Conservation (phyloP, 2,888 invertebrate genomes). For the Phlogophora meticulosa region DNA sequence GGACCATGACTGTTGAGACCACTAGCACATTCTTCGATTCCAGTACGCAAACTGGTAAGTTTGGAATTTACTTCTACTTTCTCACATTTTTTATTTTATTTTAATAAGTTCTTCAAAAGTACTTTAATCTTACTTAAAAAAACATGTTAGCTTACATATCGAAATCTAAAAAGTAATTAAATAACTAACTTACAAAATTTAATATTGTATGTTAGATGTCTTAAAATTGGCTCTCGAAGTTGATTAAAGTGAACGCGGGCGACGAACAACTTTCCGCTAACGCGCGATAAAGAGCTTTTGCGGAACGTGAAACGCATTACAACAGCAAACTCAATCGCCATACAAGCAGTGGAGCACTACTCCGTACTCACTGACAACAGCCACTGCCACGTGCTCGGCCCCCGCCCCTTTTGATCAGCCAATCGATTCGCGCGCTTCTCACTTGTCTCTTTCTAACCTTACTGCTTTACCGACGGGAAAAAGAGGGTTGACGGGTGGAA, state of each 20-base stretch:
- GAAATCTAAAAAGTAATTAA: neutral
- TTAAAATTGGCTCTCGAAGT: slow-evolving; percentile 48
- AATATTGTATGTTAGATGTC: neutral
- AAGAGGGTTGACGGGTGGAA: slow-evolving; percentile 73
- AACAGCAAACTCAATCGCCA: slow-evolving; percentile 77
- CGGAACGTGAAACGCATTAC: slow-evolving; percentile 75
- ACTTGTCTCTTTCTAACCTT: slow-evolving; percentile 79
- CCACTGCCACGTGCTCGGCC: slow-evolving; percentile 85
- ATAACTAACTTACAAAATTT: neutral
- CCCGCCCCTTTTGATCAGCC: slow-evolving; percentile 87
- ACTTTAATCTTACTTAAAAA: no score
- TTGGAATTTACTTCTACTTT: neutral
- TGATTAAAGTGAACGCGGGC: slow-evolving; percentile 54
- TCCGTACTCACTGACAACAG: slow-evolving; percentile 79
- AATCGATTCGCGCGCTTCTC: slow-evolving; percentile 85
- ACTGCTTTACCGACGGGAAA: slow-evolving; percentile 85
- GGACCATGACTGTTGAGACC: slow-evolving; percentile 98
- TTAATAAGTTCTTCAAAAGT: neutral
- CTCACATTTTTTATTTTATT: neutral
- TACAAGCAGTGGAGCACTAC: slow-evolving; percentile 73
- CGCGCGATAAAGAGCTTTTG: slow-evolving; percentile 73
- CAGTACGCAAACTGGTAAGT: slow-evolving; percentile 97
- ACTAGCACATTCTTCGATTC: slow-evolving; percentile 98
- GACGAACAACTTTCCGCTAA: slow-evolving; percentile 71
- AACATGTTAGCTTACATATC: no score